Base-by-base conservation (phyloP, 2,888 invertebrate genomes). In the Eupithecia subumbrata region DNA sequence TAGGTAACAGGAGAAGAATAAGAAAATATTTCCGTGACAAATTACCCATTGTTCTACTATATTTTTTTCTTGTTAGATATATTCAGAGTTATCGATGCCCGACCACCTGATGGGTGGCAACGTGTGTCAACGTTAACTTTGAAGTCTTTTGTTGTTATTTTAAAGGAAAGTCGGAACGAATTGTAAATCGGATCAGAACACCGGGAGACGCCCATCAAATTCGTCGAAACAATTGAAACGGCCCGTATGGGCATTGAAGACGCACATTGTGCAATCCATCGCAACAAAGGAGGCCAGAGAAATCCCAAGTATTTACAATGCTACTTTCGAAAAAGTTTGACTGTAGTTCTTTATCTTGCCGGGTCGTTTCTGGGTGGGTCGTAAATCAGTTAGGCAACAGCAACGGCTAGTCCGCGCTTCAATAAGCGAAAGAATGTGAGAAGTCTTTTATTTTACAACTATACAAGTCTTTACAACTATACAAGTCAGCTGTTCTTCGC, bases 141-240 rank as follows among this genome's bases (percentile, higher is more conserved):
- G 22, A 43, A 68, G 16, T 77, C 87, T 84, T 89, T 92, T 91
- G 91, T 91, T 84, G 81, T 77, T 82, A 82, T 78, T 81, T 81
- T 87, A 87, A 90, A 92, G 91, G 91, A 92, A 92, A 92, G 91
- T 90, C 87, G 91, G 90, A 92, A 94, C 93, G 90, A 94, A 94
- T 94, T 89, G 89, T 90, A 91, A 92, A 93, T 92, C 89, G 87
- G 90, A 93, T 91, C 90, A 92, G 83, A 87, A 82, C 86, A 84
- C 84, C 87, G 86, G 88, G 90, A 86, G 91, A 90, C 92, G 91
- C 92, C 93, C 91, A 91, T 89, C 89, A 86, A 86, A 86, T 87
- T 83, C 84, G 83, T 86, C 90, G 89, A 93, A 93, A 94, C 93
- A 94, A 94, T 93, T 86, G 89, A 86, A 81, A 83, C 84, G 84